Base-by-base conservation (phyloP, 2,888 invertebrate species). In the Cinara cedri region DNA sequence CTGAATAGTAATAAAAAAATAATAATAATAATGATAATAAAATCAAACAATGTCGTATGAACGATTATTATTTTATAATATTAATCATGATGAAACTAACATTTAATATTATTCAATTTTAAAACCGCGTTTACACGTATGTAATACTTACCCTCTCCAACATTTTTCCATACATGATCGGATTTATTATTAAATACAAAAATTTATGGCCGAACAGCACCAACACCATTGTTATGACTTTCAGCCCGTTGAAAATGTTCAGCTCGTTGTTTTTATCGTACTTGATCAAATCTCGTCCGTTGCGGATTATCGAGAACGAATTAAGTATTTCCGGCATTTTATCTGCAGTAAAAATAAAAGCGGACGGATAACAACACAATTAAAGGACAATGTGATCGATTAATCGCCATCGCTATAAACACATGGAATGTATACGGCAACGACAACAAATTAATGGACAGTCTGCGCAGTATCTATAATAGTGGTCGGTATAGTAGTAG, bases 141-240 rank as follows among this genome's bases (percentile, higher is more conserved):
- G 16, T 42, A 24, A 60, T 60, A 55, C 3, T 55, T 68, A 78
- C 76, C 68, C 24, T 34, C 57, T 78, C 76, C 1, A 60, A 11
- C 1, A 16, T 6, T 13, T 49, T 57, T 3, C 19, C 14, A 13
- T 68, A 68, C 46, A 49, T 46, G 11, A 78, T 57, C 13, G 76
- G 76, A 49, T 46, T 78, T 14, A 49, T 60, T 34, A 21, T 0
- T 6, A 60, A 68, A 13, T 68, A 57, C 19, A 68, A 4, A 42
- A 60, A 68, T 14, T 68, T 66, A 60, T 78, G 76, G 6, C 76
- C 76, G n/a, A 68, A 68, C 34, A 78, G n/a, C 2, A 78, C 76
- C 19, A 68, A 46, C 11, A 70, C 16, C 68, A 78, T 78, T 0
- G 68, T 68, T 0, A 34, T 6, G 46, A 78, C 76, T 68, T 78